Base-by-base conservation (phyloP, 2,113 vertebrate genomes). In the Prunella himalayana region DNA sequence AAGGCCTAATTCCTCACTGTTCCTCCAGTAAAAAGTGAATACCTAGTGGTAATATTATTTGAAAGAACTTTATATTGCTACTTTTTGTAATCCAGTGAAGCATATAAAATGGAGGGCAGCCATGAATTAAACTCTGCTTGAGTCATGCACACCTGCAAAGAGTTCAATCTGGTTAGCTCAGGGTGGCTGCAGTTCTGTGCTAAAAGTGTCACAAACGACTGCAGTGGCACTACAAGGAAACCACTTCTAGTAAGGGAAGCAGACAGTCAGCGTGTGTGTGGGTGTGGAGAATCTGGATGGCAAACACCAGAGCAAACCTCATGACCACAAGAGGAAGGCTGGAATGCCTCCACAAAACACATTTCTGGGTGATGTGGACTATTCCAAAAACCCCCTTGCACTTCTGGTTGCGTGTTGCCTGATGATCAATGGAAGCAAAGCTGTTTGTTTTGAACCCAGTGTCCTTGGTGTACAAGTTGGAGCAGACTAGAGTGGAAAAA, bases 191-290 rank as follows among this genome's bases (percentile, higher is more conserved):
- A 35, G 50, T 9, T 54, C 45, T 73, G 6, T 41, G 39, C 24
- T 66, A 4, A 20, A 82, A 47, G 33, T 37, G 44, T 28, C 60
- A 69, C 2, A 4, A 61, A 12, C 0, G 0, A 9, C 47, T 2
- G 1, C 8, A 59, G 28, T 4, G 53, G 63, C 79, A 54, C 51
- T 39, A 6, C 68, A 75, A 63, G 44, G 16, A 44, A 84, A 75
- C 7, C 0, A 3, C 15, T 70, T 37, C 45, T 42, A 6, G n/a
- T 9, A 31, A 24, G 49, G 82, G 33, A 20, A 63, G 53, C 49
- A 81, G 60, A 10, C 31, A 37, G 45, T 11, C 49, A 11, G 2
- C 12, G 37, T 41, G 20, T 4, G 3, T 28, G 50, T 70, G 79
- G 37, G 13, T 1, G 2, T 50, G 51, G 63, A 66, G 75, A 80